Percentiles rank a stretch among this genome's conserved stretches.
These are phyloP conservation scores for Montipora efflorescens DNA, from an alignment of 64 coral and sea anemone species.

Conservation along the genomic window DNA sequence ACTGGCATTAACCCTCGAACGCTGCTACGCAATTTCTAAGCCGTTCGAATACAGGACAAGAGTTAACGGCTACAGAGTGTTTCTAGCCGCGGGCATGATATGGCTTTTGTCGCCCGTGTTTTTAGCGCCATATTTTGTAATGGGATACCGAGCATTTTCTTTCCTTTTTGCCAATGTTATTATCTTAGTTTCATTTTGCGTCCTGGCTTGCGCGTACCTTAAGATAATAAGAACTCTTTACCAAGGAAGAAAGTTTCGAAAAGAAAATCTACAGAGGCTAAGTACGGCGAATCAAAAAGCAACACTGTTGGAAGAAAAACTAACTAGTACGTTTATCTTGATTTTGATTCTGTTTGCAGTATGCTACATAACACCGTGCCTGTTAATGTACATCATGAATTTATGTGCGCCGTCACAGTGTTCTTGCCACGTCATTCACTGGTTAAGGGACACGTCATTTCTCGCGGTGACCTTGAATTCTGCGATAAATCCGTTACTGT, in stretches of 20 bases:
- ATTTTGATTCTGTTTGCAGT: slow-evolving; percentile 82
- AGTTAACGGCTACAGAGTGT: slow-evolving; percentile 49
- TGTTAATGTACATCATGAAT: slow-evolving; percentile 97
- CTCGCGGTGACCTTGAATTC: slow-evolving; percentile 83
- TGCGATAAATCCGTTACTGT: slow-evolving; percentile 87
- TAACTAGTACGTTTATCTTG: slow-evolving; percentile 42
- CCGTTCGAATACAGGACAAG: slow-evolving; percentile 70
- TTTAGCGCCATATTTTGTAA: slow-evolving; percentile 43
- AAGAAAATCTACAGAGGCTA: slow-evolving; percentile 32
- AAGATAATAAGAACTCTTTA: slow-evolving; percentile 63
- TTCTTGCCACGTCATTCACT: slow-evolving; percentile 87
- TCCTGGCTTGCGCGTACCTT: slow-evolving; percentile 60
- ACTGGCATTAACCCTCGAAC: slow-evolving; percentile 71
- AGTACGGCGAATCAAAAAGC: slow-evolving; percentile 22
- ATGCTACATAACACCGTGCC: slow-evolving; percentile 74
- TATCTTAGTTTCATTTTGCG: slow-evolving; percentile 54
- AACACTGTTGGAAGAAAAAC: slow-evolving; percentile 56
- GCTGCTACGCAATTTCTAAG: slow-evolving; percentile 77
- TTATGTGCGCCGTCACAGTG: slow-evolving; percentile 70
- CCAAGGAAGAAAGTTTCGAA: slow-evolving; percentile 21
- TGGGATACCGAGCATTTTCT: slow-evolving; percentile 70
- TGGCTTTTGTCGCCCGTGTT: slow-evolving; percentile 67
- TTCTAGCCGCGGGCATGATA: slow-evolving; percentile 27
- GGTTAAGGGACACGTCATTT: slow-evolving; percentile 91
- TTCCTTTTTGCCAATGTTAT: slow-evolving; percentile 82